Conservation (phyloP, 2,797 vertebrate species). For the Loris lydekkerianus region DNA sequence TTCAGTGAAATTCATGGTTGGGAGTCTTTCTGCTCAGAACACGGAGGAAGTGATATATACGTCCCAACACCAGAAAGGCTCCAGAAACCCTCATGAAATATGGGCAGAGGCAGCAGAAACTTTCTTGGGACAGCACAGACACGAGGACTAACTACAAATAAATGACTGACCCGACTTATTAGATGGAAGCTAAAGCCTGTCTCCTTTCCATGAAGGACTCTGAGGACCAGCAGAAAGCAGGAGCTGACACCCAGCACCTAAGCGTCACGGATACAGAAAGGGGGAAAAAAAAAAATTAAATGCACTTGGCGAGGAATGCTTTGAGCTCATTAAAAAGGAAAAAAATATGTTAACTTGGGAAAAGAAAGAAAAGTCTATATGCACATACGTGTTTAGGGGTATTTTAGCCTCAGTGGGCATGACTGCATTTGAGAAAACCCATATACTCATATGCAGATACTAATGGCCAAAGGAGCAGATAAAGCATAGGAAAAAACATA, state of each 20-base stretch:
- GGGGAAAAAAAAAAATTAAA: not conserved
- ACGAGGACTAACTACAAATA: not conserved
- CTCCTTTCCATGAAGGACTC: not conserved
- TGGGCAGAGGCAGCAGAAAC: constrained; percentile 42
- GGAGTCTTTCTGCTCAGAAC: constrained; percentile 71
- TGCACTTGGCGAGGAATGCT: not conserved
- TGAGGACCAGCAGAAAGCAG: not conserved
- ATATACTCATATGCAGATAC: not conserved
- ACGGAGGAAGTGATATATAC: constrained; percentile 62
- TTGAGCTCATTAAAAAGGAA: not conserved
- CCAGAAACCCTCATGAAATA: constrained; percentile 72
- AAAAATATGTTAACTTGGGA: not conserved
- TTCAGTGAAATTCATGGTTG: constrained; percentile 79
- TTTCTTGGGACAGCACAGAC: constrained; percentile 42
- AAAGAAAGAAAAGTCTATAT: not conserved
- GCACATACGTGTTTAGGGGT: not conserved
- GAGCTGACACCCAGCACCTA: not conserved
- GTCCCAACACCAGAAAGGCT: not conserved
- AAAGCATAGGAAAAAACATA: constrained; percentile 80
- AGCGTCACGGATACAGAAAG: not conserved
- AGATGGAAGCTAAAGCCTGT: not conserved
- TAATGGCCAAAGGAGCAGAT: constrained; percentile 70
- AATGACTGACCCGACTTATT: not conserved
- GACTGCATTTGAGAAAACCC: not conserved
- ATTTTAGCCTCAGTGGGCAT: not conserved